Percentiles rank a stretch among this genome's conserved stretches.
These are phyloP conservation scores for Rhabdornis inornatus DNA, from an alignment of 2,113 vertebrate genomes.

Conservation along the genomic window DNA sequence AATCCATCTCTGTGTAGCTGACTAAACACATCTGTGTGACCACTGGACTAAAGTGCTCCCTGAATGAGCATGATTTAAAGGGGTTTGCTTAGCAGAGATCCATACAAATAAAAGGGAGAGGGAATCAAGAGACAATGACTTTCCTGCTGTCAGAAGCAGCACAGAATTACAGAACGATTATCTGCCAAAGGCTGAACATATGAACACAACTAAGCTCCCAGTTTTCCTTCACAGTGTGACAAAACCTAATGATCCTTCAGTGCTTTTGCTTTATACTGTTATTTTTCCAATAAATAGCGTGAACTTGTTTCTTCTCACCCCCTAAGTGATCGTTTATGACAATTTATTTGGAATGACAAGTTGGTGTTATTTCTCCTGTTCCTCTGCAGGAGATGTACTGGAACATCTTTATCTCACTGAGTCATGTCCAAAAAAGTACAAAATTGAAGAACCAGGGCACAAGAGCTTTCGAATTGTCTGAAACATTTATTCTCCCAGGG, in stretches of 20 bases:
- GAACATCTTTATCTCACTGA: conserved; percentile 25
- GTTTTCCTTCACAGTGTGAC: background rate
- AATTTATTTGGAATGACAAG: background rate
- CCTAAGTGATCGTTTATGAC: background rate
- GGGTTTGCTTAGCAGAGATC: background rate
- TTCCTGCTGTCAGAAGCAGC: background rate
- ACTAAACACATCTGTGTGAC: background rate
- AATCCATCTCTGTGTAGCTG: background rate
- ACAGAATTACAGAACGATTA: conserved; percentile 26
- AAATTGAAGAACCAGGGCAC: background rate
- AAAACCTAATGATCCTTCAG: background rate
- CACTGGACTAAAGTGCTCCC: background rate
- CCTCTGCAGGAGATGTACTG: background rate
- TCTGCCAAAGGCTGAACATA: background rate
- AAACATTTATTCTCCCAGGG: background rate
- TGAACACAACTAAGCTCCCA: background rate
- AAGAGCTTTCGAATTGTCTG: background rate
- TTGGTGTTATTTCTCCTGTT: background rate
- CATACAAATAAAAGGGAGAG: background rate
- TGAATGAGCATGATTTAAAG: background rate
- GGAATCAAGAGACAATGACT: background rate
- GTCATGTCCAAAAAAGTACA: background rate
- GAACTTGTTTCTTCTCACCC: background rate
- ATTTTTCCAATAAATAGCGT: background rate
- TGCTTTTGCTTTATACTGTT: background rate